Evolutionary conservation across 2,888 invertebrate genomes (phyloP).

Genomic region (Coleophora deauratella): DNA sequence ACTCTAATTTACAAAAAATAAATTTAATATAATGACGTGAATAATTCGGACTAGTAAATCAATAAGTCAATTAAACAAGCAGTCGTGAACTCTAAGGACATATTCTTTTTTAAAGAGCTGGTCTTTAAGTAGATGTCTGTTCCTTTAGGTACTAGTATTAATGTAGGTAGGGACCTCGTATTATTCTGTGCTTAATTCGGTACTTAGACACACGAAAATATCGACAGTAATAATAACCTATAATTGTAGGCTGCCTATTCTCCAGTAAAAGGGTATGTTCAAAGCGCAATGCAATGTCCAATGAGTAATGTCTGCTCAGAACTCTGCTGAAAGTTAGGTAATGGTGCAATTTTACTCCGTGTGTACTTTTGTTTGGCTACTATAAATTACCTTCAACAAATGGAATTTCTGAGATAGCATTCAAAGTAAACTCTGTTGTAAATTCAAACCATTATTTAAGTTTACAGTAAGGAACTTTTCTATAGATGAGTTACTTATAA

Average conservation of each 20-base stretch:
- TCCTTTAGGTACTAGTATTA: too few relatives aligned
- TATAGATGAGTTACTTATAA: too few relatives aligned
- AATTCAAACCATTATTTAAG: too few relatives aligned
- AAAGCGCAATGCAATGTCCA: slow-evolving; percentile 3
- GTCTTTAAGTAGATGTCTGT: too few relatives aligned
- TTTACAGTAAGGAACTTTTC: too few relatives aligned
- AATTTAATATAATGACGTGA: too few relatives aligned
- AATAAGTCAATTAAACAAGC: too few relatives aligned
- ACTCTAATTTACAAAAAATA: too few relatives aligned
- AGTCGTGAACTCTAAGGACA: too few relatives aligned
- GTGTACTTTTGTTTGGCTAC: slow-evolving; percentile 6
- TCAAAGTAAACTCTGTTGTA: neutral
- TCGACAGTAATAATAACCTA: slow-evolving; percentile 15
- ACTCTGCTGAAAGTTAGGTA: slow-evolving; percentile 3
- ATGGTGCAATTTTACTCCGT: slow-evolving; percentile 12
- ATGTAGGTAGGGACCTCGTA: too few relatives aligned
- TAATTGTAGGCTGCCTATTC: slow-evolving; percentile 35
- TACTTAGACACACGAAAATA: slow-evolving; percentile 30
- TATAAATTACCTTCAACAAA: neutral
- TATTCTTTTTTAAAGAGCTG: too few relatives aligned
- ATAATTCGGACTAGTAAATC: too few relatives aligned
- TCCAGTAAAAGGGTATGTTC: slow-evolving; percentile 32
- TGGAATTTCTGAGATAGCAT: neutral
- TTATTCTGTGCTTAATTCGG: slow-evolving; percentile 21
- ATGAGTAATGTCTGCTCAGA: slow-evolving; percentile 10